Evolutionary conservation across 2,797 vertebrate genomes (phyloP).

Genomic region (Gila robusta): DNA sequence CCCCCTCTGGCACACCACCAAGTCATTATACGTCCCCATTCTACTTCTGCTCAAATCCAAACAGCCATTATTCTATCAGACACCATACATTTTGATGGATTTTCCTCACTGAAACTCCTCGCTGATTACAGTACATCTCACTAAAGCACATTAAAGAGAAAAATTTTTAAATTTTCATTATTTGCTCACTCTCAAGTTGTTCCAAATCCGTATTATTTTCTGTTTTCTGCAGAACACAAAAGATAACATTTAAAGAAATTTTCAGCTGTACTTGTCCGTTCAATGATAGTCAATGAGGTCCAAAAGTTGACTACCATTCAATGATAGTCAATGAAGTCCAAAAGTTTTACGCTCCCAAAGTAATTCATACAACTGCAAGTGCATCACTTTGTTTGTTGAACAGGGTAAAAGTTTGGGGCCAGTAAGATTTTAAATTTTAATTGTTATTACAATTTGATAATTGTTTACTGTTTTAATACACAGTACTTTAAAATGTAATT

Average conservation of each 20-base stretch:
- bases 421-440: not conserved
- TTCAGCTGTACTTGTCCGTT: not conserved
- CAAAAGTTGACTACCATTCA: too few species aligned
- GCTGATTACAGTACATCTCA: constrained; percentile 5
- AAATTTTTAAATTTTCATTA: not conserved
- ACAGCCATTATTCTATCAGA: constrained; percentile 17
- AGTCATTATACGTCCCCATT: constrained; percentile 23
- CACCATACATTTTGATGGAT: constrained; percentile 16
- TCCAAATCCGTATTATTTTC: not conserved
- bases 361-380: not conserved
- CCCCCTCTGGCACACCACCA: constrained; percentile 31
- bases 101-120: not conserved
- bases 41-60: constrained; percentile 17
- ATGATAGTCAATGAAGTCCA: not conserved
- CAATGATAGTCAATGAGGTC: not conserved
- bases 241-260: not conserved
- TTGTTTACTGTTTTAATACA: not conserved
- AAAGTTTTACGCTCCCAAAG: not conserved
- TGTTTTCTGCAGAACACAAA: not conserved
- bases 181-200: not conserved
- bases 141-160: not conserved
- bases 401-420: not conserved
- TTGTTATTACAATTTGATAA: not conserved
- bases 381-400: not conserved
- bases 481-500: not conserved